Evolutionary conservation across 2,113 vertebrate species (phyloP).

Genomic region (Sigmodon hispidus): DNA sequence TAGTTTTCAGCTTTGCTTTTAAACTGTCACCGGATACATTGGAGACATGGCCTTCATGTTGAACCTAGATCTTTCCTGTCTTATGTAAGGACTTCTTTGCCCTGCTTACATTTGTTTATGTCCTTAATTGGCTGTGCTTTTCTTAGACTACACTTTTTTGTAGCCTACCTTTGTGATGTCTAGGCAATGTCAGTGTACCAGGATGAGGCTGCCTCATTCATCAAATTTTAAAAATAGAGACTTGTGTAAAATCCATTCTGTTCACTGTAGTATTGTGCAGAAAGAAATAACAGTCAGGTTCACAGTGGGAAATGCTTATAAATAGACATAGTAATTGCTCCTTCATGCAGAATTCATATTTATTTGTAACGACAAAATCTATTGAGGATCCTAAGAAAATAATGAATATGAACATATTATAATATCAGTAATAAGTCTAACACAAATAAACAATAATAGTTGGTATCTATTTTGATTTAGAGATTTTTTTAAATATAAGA

Average conservation of each 20-base stretch:
- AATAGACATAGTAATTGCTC: neutral
- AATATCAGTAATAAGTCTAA: slow-evolving; percentile 1
- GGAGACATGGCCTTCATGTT: neutral
- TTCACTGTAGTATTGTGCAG: neutral
- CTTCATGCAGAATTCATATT: neutral
- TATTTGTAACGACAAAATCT: neutral
- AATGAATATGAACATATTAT: neutral
- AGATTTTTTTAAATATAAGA: neutral
- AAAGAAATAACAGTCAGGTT: neutral
- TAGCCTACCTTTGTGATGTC: neutral
- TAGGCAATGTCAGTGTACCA: neutral
- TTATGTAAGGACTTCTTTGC: neutral
- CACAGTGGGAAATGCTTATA: neutral
- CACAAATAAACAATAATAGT: neutral
- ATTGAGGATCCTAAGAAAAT: neutral
- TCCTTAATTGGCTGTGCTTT: neutral
- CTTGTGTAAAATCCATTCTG: neutral
- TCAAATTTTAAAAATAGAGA: slow-evolving; percentile 1
- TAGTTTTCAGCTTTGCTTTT: neutral
- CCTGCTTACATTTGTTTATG: neutral
- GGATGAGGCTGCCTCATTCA: neutral
- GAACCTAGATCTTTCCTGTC: neutral
- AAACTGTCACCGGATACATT: neutral
- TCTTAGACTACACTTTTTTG: neutral
- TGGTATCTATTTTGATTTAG: neutral